These are phyloP conservation scores for Porphyrio hochstetteri DNA, from an alignment of 2,113 vertebrate species.

Conservation along the genomic window DNA sequence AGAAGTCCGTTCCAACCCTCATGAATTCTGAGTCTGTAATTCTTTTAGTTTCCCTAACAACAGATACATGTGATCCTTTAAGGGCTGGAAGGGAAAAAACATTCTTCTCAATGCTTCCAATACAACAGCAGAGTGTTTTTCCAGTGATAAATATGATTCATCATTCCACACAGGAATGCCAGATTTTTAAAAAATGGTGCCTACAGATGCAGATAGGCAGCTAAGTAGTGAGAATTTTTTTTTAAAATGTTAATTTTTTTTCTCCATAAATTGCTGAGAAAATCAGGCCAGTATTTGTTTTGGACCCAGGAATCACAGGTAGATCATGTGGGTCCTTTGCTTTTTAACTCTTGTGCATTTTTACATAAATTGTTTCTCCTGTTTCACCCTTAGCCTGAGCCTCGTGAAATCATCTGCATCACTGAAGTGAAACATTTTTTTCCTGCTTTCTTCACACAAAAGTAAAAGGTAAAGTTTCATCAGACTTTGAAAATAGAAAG, in stretches of 20 bases:
- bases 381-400: neutral
- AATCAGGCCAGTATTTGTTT: neutral
- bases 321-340: neutral
- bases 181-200: neutral
- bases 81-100: neutral
- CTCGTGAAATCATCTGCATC: neutral
- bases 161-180: neutral
- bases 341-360: neutral
- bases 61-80: neutral
- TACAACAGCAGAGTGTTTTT: conserved; percentile 14
- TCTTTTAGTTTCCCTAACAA: neutral
- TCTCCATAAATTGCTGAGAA: neutral
- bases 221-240: neutral
- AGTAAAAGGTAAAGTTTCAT: neutral
- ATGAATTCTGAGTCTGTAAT: neutral
- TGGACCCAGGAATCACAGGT: neutral
- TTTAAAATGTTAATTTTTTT: neutral
- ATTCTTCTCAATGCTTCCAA: neutral
- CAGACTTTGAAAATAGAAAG: neutral
- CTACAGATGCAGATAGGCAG: neutral
- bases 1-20: neutral
- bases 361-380: neutral
- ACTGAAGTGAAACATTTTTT: neutral
- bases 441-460: neutral
- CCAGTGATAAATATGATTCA: conserved; percentile 21